phyloP scores from a whole-genome alignment of 2,888 invertebrate species.

The Lepidonotus clava region DNA sequence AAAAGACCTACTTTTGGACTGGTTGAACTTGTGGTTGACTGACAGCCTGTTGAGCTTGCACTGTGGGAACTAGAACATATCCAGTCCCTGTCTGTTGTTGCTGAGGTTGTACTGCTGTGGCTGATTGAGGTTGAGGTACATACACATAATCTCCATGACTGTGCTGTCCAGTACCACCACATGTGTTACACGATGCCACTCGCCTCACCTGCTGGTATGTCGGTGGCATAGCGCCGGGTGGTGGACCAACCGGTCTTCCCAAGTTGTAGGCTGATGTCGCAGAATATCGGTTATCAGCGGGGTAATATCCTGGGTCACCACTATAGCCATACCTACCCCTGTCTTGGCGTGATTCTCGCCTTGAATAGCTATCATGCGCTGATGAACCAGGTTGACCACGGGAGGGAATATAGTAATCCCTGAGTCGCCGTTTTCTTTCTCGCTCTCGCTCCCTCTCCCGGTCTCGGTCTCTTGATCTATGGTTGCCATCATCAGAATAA shows the following conservation, averaged over 20 bases:
- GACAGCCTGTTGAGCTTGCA: not conserved
- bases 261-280: not conserved
- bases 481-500: not conserved
- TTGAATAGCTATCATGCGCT: not conserved
- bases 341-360: not conserved
- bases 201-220: slow-evolving; percentile 5
- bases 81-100: not conserved
- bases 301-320: not conserved
- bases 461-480: not conserved
- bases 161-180: slow-evolving; percentile 5
- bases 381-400: no score
- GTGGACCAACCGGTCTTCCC: not conserved
- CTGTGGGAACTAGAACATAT: slow-evolving; percentile 12
- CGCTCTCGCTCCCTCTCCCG: not conserved
- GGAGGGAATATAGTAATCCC: slow-evolving; percentile 21
- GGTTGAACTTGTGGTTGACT: not conserved
- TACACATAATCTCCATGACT: not conserved
- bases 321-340: not conserved
- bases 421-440: not conserved
- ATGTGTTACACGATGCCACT: not conserved
- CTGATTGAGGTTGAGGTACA: not conserved
- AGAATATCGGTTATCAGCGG: not conserved
- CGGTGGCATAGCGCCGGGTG: not conserved
- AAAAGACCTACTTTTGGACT: not conserved
- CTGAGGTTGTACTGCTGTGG: not conserved